Evolutionary conservation across 2,797 vertebrate genomes (phyloP), one percentile per base, ranked within the genome.

Genomic region (Pseudomugil tenellus): DNA sequence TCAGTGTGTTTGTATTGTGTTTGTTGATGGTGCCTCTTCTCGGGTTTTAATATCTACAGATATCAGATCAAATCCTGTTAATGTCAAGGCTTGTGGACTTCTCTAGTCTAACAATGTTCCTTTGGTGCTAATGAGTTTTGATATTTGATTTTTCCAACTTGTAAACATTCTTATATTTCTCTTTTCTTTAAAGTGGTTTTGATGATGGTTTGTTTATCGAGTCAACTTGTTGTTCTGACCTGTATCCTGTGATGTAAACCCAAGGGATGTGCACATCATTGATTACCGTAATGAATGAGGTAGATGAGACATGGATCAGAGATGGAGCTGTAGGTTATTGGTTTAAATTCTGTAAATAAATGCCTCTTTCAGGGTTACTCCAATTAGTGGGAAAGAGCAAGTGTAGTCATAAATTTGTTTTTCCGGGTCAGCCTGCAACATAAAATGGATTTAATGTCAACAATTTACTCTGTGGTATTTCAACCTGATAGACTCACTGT

Each of bases 361-460:
- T 83, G 80, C 80, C 79, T 80, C 66, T n/a, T n/a, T n/a, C 55
- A 58, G 72, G 78, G 66, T 84, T 76, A 73, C 77, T 87, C 84
- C 83, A 92, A 91, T 92, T 92, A 91, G 80, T 41, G 55, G 55
- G n/a, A 63, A 82, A 92, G 83, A 87, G 87, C 83, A 73, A 79
- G 56, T 75, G 53, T 73, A 72, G 74, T 80, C 32, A 41, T 80
- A 62, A 76, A 76, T 87, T 82, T 35, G 76, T 85, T 88, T 81
- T 90, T 85, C 71, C 29, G 55, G 77, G 73, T 80, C 63, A 70
- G 76, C 57, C 69, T 48, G 32, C 48, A 79, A 79, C 85, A 85
- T 86, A 79, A 87, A 92, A 91, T 90, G 37, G 90, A 90, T 92
- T 92, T 90, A 84, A 84, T 67, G 80, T 91, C 85, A 85, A 72